Percentiles rank a stretch among this genome's conserved stretches.
phyloP scores from a whole-genome alignment of 2,888 invertebrate species.

The Perithous albicinctus region DNA sequence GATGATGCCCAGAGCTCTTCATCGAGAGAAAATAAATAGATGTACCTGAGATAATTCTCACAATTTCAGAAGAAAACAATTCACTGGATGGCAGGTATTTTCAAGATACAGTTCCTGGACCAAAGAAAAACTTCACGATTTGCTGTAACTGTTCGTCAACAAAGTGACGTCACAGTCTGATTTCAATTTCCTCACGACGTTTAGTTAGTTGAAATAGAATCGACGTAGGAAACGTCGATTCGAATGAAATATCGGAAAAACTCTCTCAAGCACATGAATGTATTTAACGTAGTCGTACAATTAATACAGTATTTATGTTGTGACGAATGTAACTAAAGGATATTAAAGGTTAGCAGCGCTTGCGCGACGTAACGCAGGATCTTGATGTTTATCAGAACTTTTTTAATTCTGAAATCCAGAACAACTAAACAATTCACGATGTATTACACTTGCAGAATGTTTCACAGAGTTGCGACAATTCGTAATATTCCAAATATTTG shows the following conservation, averaged over 20 bases:
- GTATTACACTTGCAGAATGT: neutral
- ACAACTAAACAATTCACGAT: neutral
- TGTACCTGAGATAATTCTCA: neutral
- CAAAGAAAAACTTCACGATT: neutral
- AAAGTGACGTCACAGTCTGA: too few species aligned
- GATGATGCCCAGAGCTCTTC: neutral
- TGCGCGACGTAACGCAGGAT: slow-evolving; percentile 28
- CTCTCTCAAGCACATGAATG: neutral
- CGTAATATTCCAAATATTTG: neutral
- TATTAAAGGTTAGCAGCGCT: slow-evolving; percentile 58
- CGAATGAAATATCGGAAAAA: neutral
- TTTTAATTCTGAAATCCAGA: neutral
- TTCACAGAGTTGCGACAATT: neutral
- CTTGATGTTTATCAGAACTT: slow-evolving; percentile 34
- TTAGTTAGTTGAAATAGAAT: neutral
- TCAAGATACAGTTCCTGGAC: neutral
- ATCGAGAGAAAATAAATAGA: neutral
- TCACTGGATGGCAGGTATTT: neutral
- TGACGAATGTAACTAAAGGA: slow-evolving; percentile 23
- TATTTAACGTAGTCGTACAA: neutral
- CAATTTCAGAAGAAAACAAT: neutral
- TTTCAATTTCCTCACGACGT: neutral
- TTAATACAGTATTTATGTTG: slow-evolving; percentile 20
- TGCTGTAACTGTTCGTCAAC: neutral
- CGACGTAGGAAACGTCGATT: neutral